Conservation (phyloP, 2,797 vertebrate genomes). For the Acipenser ruthenus region DNA sequence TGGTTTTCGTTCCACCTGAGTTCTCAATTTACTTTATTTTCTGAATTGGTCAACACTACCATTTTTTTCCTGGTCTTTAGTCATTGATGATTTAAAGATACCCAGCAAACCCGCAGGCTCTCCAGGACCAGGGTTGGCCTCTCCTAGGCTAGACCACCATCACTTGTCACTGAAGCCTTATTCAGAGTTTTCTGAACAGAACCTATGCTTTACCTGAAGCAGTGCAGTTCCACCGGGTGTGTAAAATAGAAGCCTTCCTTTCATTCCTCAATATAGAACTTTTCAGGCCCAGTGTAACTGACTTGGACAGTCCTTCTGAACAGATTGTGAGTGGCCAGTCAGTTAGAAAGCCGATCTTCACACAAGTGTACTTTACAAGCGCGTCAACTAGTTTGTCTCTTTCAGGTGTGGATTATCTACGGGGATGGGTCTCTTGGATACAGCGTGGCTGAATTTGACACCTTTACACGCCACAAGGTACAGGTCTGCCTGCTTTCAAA, state of each 20-base stretch:
- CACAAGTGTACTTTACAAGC: not conserved
- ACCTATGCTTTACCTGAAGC: not conserved
- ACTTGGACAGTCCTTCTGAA: not conserved
- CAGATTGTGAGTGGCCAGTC: not conserved
- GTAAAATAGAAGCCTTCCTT: not conserved
- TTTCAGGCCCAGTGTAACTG: not conserved
- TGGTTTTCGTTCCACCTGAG: too few relatives aligned
- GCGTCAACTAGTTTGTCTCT: not conserved
- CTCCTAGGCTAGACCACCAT: not conserved
- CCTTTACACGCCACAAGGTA: conserved; percentile 89
- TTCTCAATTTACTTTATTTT: not conserved
- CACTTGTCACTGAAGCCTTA: not conserved
- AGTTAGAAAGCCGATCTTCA: conserved; percentile 1
- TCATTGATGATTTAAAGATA: too few relatives aligned
- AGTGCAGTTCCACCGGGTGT: not conserved
- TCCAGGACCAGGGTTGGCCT: not conserved
- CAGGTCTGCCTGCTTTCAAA: conserved; percentile 1
- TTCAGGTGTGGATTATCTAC: conserved; percentile 86
- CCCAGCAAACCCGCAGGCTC: too few relatives aligned
- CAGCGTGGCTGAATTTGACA: conserved; percentile 86
- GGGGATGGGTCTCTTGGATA: conserved; percentile 88
- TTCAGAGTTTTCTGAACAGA: not conserved
- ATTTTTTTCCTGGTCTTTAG: too few relatives aligned
- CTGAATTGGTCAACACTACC: too few relatives aligned
- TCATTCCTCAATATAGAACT: not conserved